Evolutionary conservation across 2,797 vertebrate genomes (phyloP).

Genomic region (Molossus molossus): DNA sequence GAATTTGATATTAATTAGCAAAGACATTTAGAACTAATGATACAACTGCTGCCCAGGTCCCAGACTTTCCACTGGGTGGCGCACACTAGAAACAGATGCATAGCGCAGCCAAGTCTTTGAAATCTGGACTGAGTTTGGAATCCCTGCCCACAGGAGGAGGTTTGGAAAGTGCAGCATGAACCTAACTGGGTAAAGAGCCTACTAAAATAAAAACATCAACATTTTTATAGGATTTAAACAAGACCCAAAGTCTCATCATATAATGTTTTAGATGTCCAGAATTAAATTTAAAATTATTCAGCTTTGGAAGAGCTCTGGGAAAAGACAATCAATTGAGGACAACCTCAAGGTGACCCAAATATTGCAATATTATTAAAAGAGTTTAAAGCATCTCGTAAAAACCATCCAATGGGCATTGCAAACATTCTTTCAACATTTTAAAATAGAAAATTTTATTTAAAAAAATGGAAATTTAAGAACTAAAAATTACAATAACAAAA

Average conservation of each 20-base stretch:
- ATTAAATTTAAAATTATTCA: not conserved
- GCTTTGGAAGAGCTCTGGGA: not conserved
- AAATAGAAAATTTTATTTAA: not conserved
- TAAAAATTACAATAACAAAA: not conserved
- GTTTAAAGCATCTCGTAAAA: not conserved
- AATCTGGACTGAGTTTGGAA: not conserved
- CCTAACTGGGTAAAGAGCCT: not conserved
- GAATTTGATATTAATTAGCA: not conserved
- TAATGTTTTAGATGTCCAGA: conserved; percentile 17
- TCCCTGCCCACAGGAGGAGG: not conserved
- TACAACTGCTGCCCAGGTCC: not conserved
- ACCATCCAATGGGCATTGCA: not conserved
- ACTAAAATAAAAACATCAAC: not conserved
- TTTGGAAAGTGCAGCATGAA: not conserved
- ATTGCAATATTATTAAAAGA: not conserved
- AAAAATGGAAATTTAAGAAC: not conserved
- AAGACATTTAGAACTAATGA: not conserved
- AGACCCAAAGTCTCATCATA: not conserved
- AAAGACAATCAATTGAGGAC: not conserved
- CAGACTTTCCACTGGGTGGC: not conserved
- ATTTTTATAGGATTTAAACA: conserved; percentile 19
- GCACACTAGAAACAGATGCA: not conserved
- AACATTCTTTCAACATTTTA: conserved; percentile 24
- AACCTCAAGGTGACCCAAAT: not conserved
- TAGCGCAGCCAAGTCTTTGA: not conserved